phyloP scores from a whole-genome alignment of 2,888 invertebrate genomes.

The Epicampocera succincta region DNA sequence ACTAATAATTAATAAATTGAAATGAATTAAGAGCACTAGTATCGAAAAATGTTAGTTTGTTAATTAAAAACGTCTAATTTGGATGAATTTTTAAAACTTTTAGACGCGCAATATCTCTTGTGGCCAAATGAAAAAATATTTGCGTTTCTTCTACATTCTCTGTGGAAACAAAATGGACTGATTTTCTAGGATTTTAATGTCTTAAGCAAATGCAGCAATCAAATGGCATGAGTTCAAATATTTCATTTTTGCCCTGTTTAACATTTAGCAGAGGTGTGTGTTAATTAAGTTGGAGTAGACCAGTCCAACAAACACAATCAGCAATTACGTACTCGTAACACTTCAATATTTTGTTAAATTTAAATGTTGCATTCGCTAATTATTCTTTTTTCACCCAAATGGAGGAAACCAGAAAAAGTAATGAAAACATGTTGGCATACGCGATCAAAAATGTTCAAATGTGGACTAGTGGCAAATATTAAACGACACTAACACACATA shows the following conservation, averaged over 20 bases:
- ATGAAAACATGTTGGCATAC: conserved; percentile 53
- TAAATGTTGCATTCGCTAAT: conserved; percentile 18
- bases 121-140: too few relatives aligned
- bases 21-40: too few relatives aligned
- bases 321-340: conserved; percentile 23
- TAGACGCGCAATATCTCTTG: too few relatives aligned
- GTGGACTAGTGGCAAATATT: conserved; percentile 41
- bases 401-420: conserved; percentile 5
- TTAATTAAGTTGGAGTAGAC: background rate
- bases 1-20: too few relatives aligned
- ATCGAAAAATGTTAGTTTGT: too few relatives aligned
- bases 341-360: conserved; percentile 40
- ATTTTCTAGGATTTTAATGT: background rate
- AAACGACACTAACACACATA: conserved; percentile 3
- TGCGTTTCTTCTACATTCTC: background rate
- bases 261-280: conserved; percentile 39
- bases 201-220: background rate
- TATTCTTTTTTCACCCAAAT: conserved; percentile 13
- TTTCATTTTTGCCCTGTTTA: conserved; percentile 11
- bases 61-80: too few relatives aligned
- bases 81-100: too few relatives aligned
- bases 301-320: conserved; percentile 4
- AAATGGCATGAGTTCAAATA: conserved; percentile 31
- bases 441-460: conserved; percentile 51
- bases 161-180: too few relatives aligned